These are phyloP conservation scores for Parelbella ahira DNA, from an alignment of 2,888 invertebrate species.

Conservation along the genomic window DNA sequence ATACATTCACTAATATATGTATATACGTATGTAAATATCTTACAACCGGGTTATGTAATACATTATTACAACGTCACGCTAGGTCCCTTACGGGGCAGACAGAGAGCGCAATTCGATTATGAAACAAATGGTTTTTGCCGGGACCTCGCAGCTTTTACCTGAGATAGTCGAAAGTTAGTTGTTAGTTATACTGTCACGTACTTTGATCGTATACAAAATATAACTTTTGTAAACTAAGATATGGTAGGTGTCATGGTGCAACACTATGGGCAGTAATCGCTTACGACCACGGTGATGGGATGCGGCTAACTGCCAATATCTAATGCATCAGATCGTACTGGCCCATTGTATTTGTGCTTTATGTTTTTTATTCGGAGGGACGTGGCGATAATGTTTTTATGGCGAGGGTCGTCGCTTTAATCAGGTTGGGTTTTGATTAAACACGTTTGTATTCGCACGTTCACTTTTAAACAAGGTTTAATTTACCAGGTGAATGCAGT, in stretches of 20 bases:
- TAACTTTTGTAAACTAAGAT: constrained; percentile 55
- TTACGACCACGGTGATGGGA: constrained; percentile 49
- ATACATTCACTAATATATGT: too few species aligned
- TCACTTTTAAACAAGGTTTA: constrained; percentile 17
- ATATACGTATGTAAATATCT: too few species aligned
- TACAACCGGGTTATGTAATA: too few species aligned
- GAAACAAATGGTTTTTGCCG: too few species aligned
- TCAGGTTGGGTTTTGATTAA: constrained; percentile 77
- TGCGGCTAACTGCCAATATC: constrained; percentile 77
- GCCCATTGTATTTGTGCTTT: constrained; percentile 76
- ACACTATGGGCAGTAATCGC: constrained; percentile 55
- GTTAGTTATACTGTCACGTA: too few species aligned
- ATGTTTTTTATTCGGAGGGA: constrained; percentile 76
- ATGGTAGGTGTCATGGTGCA: constrained; percentile 2
- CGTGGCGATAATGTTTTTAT: constrained; percentile 79
- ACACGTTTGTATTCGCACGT: constrained; percentile 48
- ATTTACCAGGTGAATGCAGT: too few species aligned
- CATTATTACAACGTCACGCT: too few species aligned
- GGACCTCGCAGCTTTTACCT: too few species aligned
- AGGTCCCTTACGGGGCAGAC: too few species aligned
- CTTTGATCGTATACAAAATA: too few species aligned
- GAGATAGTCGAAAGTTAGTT: too few species aligned
- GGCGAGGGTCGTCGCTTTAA: constrained; percentile 71
- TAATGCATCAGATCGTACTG: constrained; percentile 65
- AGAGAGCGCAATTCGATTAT: too few species aligned